Base-by-base conservation (phyloP, 2,797 vertebrate species). In the Miichthys miiuy region DNA sequence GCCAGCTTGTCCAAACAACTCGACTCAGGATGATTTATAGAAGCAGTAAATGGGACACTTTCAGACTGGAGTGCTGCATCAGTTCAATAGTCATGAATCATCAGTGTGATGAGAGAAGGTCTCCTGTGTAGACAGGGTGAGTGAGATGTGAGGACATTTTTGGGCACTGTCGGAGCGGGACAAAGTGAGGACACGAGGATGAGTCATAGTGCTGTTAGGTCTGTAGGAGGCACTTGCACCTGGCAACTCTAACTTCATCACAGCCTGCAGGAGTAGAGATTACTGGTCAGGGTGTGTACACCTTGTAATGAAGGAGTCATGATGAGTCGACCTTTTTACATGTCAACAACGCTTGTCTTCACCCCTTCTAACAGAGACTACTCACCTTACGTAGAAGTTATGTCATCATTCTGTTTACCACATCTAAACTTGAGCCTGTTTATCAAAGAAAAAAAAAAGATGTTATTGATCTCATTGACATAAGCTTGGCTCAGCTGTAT, bases 81-180 rank as follows among this genome's bases (percentile, higher is more conserved):
- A 66, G 54, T 64, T 62, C 67, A 81, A 75, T 44, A 81, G 75
- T 76, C 66, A 82, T 86, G 80, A 87, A 90, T 89, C 86, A 89
- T 83, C 73, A 64, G 60, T 13, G 78, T 66, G 78, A 72, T 46
- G 64, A 67, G 73, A 72, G 62, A 71, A 50, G 13, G 75, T 70
- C 70, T 77, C 72, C 34, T 70, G 75, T 20, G 25, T 57, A 47
- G 46, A n/a, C 38, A n/a, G 64, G 16, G 68, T 68, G 82, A 89
- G 72, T 68, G 72, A 83, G 79, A 81, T 48, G 67, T 76, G 58
- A 25, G 46, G 87, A 77, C 80, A 74, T 85, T 82, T 38, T 84
- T 69, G 69, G 51, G 80, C 67, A 46, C 79, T 82, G 75, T 46
- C 30, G 0, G 80, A 69, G 68, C 51, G n/a, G 85, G 70, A 82